Evolutionary conservation across 2,888 invertebrate species (phyloP).

Genomic region (Drosophila rellima): DNA sequence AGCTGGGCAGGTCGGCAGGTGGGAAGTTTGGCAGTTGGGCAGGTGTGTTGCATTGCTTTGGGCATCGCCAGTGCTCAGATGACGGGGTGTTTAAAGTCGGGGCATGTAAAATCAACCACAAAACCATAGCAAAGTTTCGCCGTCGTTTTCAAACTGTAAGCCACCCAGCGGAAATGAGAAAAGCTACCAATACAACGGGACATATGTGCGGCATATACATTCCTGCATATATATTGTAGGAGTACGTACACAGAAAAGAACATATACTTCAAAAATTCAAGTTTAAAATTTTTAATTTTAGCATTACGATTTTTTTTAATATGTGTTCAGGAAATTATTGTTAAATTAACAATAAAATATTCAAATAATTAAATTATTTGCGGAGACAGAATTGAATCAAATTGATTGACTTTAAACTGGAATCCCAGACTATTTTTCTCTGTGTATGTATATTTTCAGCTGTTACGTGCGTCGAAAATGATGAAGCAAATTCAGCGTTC

Average conservation of each 20-base stretch:
- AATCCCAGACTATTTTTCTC: no score
- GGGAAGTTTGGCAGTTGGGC: no score
- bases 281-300: no score
- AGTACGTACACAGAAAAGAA: not conserved
- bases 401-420: no score
- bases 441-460: slow-evolving; percentile 4
- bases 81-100: slow-evolving; percentile 55
- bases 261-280: no score
- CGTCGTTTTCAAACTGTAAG: slow-evolving; percentile 35
- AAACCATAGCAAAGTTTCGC: slow-evolving; percentile 57
- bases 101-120: slow-evolving; percentile 71
- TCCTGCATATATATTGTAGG: not conserved
- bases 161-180: slow-evolving; percentile 71
- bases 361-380: no score
- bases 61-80: slow-evolving; percentile 39
- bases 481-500: slow-evolving; percentile 58
- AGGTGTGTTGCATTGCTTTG: slow-evolving; percentile 13
- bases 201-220: not conserved
- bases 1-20: slow-evolving; percentile 1
- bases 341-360: no score
- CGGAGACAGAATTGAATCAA: no score
- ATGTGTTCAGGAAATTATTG: no score
- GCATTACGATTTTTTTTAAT: no score
- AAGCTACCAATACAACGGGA: slow-evolving; percentile 45
- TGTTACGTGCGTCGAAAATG: slow-evolving; percentile 52